Percentiles rank a stretch among this genome's conserved stretches.
These are phyloP conservation scores for Bubo bubo DNA, from an alignment of 2,113 vertebrate genomes.

Conservation along the genomic window DNA sequence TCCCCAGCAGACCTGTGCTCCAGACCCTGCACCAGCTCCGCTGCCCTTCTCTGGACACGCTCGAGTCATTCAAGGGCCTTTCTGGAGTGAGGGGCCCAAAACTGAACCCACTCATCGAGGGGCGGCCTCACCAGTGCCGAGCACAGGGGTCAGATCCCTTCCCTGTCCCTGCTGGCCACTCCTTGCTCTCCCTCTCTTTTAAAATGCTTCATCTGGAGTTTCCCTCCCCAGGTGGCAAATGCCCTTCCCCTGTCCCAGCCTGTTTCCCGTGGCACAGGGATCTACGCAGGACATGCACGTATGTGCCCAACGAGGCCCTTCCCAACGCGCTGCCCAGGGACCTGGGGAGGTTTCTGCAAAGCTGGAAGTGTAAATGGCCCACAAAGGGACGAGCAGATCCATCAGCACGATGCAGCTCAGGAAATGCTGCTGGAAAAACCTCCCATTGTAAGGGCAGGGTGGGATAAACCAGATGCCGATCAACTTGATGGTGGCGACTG, in stretches of 20 bases:
- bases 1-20: too few relatives aligned
- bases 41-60: too few relatives aligned
- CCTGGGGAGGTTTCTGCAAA: background rate
- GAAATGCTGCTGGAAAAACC: background rate
- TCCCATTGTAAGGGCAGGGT: background rate
- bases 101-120: too few relatives aligned
- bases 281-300: fast-evolving
- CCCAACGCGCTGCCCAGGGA: background rate
- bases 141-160: too few relatives aligned
- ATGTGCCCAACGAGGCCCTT: fast-evolving
- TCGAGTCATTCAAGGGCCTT: too few relatives aligned
- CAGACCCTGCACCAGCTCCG: too few relatives aligned
- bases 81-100: too few relatives aligned
- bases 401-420: background rate
- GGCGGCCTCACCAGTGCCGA: too few relatives aligned
- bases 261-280: fast-evolving
- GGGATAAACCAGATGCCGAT: background rate
- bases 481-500: fast-evolving
- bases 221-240: background rate
- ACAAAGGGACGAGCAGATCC: background rate
- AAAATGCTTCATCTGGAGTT: fast-evolving
- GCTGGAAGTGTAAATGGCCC: background rate
- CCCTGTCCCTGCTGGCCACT: background rate
- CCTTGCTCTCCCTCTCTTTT: background rate
- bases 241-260: background rate